Conservation (phyloP, 2,888 invertebrate species). For the Epinotia bilunana region DNA sequence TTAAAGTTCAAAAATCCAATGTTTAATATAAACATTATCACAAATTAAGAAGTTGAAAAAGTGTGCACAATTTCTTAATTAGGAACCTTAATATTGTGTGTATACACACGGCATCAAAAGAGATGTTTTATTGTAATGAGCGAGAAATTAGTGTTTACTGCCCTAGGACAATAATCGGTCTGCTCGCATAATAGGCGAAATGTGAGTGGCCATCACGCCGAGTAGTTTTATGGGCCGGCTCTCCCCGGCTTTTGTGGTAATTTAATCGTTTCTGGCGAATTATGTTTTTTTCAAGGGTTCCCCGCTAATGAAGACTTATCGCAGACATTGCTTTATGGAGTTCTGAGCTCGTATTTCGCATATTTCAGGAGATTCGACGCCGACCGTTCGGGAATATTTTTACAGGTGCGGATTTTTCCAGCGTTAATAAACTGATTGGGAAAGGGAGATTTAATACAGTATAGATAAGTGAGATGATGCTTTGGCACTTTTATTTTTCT, state of each 20-base stretch:
- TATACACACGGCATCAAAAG: background rate
- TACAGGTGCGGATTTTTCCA: slow-evolving; percentile 29
- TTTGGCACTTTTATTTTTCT: background rate
- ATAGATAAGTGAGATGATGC: background rate
- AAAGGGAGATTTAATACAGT: background rate
- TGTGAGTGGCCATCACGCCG: slow-evolving; percentile 70
- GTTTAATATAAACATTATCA: background rate
- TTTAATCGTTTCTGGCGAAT: slow-evolving; percentile 67
- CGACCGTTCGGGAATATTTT: slow-evolving; percentile 19
- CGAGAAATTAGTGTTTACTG: slow-evolving; percentile 40
- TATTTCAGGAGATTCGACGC: background rate
- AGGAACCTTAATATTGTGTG: background rate
- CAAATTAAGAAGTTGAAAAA: background rate
- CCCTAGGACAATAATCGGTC: slow-evolving; percentile 41
- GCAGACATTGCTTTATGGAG: slow-evolving; percentile 49
- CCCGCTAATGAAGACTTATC: slow-evolving; percentile 59
- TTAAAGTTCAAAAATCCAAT: background rate
- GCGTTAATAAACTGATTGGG: slow-evolving; percentile 22
- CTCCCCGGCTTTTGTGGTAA: slow-evolving; percentile 70
- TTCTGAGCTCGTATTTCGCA: slow-evolving; percentile 8
- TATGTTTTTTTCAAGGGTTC: slow-evolving; percentile 42
- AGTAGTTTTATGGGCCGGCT: slow-evolving; percentile 65
- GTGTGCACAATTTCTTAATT: no score
- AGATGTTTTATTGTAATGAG: background rate
- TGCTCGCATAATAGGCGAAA: slow-evolving; percentile 62